Base-by-base conservation (phyloP, 2,888 invertebrate genomes). In the Acanthopleura granulata region DNA sequence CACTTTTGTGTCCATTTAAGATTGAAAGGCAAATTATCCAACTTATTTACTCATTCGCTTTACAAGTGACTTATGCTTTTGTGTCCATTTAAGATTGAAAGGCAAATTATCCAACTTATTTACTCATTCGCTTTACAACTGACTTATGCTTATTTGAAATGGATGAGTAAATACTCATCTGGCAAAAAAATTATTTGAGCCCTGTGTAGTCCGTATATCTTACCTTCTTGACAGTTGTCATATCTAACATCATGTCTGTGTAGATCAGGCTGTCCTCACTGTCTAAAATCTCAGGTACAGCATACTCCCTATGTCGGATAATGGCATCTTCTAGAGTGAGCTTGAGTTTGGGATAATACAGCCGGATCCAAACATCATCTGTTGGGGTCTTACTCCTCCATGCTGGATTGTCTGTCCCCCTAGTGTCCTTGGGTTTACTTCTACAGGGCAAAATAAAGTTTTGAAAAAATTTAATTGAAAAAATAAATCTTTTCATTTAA, bases 171-270 rank as follows among this genome's bases (percentile, higher is more conserved):
- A n/a, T n/a, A n/a, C n/a, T n/a, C n/a, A n/a, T n/a, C n/a, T n/a
- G n/a, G n/a, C n/a, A n/a, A n/a, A n/a, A n/a, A n/a, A n/a, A n/a
- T n/a, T n/a, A n/a, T n/a, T n/a, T n/a, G n/a, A n/a, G n/a, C n/a
- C n/a, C n/a, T n/a, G n/a, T 40, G 40, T 4, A 22, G 40, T 6
- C 40, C 3, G 40, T 9, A 40, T 3, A 50, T 12, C 49, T 40
- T 75, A 89, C 89, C 88, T 88, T 85, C 79, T 89, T 89, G 50
- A 81, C 84, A 6, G 88, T 87, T 22, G 79, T 79, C 77, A 86
- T 79, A 74, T 88, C 81, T 0, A 89, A 78, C 15, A 78, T 71
- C 76, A 87, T 81, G 62, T 87, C 82, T 12, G 84, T 79, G 77
- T 82, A 85, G 6, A 89, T 40, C n/a, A 80, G 74, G 6, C 84